Conservation (phyloP, 2,797 vertebrate genomes). For the Trichosurus vulpecula region DNA sequence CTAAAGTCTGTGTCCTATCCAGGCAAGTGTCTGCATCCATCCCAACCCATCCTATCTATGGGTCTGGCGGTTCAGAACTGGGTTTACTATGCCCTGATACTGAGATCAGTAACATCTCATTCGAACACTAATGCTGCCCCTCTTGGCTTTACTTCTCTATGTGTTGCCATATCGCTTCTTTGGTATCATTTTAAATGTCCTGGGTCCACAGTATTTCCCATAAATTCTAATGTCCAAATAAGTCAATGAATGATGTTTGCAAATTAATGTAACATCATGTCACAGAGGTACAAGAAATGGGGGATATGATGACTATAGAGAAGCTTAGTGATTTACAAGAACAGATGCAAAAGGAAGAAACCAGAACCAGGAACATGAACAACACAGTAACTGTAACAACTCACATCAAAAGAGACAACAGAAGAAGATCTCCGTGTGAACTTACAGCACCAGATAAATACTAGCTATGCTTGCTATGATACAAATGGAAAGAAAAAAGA, state of each 20-base stretch:
- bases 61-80: no score
- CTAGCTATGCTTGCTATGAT: not conserved
- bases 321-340: not conserved
- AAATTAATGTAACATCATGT: not conserved
- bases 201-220: not conserved
- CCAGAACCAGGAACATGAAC: not conserved
- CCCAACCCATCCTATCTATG: not conserved
- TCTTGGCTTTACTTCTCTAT: not conserved
- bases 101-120: not conserved
- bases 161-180: not conserved
- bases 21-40: not conserved
- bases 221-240: not conserved
- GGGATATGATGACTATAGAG: not conserved
- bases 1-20: not conserved
- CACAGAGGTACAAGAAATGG: not conserved
- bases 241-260: not conserved
- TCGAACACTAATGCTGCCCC: not conserved
- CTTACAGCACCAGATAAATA: not conserved
- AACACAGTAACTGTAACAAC: not conserved
- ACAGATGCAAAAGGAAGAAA: not conserved
- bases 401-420: not conserved
- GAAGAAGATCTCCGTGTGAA: not conserved
- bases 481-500: not conserved
- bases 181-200: not conserved
- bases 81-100: not conserved